Conservation (phyloP, 2,888 invertebrate species). For the Drosophila infuscata region DNA sequence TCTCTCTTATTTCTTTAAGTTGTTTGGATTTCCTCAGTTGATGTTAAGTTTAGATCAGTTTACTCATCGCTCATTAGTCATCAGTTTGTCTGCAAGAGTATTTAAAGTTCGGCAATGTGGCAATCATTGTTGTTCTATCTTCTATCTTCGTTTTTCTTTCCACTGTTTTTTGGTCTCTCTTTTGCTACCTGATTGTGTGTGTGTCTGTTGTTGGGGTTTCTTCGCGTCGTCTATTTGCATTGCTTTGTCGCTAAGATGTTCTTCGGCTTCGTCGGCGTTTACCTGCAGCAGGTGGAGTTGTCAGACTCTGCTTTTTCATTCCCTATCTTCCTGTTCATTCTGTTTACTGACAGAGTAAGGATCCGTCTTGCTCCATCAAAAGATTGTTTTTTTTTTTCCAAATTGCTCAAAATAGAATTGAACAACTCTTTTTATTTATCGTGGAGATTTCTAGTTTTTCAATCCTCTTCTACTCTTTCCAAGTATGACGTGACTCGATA, state of each 20-base stretch:
- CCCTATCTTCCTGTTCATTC: slow-evolving; percentile 28
- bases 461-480: not conserved
- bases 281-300: slow-evolving; percentile 67
- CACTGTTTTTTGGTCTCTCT: slow-evolving; percentile 19
- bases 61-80: not conserved
- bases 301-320: slow-evolving; percentile 9
- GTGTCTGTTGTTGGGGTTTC: slow-evolving; percentile 6
- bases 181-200: slow-evolving; percentile 35
- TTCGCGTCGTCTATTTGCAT: slow-evolving; percentile 23
- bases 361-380: not conserved
- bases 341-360: not conserved
- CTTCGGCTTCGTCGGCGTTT: slow-evolving; percentile 39
- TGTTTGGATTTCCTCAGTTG: not conserved
- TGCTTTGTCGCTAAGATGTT: slow-evolving; percentile 35
- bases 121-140: slow-evolving; percentile 2
- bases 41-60: not conserved
- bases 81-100: slow-evolving; percentile 8
- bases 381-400: not conserved
- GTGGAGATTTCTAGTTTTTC: not conserved
- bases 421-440: not conserved
- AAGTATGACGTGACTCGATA: slow-evolving; percentile 2
- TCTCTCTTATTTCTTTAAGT: not conserved
- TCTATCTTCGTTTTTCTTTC: slow-evolving; percentile 18
- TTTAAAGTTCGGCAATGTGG: not conserved
- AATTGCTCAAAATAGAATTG: not conserved